phyloP scores from a whole-genome alignment of 2,888 invertebrate genomes.

The Lumbricus terrestris region DNA sequence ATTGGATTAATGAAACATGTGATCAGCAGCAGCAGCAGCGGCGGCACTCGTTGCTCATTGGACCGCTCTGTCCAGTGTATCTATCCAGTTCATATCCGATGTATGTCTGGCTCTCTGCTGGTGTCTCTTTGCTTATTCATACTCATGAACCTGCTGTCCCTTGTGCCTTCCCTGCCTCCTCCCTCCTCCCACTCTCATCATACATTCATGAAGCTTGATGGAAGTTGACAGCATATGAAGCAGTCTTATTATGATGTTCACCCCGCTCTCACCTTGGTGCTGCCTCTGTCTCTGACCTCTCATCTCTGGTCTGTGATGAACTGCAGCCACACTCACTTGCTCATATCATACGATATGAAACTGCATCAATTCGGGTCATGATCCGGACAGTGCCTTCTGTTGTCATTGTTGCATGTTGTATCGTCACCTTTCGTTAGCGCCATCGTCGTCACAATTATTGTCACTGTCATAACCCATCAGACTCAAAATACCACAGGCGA shows the following conservation, averaged over 20 bases:
- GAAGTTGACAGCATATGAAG: slow-evolving; percentile 3
- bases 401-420: background rate
- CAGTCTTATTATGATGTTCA: background rate
- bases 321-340: no score
- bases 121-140: background rate
- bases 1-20: slow-evolving; percentile 3
- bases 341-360: background rate
- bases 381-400: background rate
- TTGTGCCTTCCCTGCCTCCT: background rate
- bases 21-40: background rate
- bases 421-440: background rate
- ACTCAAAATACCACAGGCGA: background rate
- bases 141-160: background rate
- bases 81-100: background rate
- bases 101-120: background rate
- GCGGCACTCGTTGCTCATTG: background rate
- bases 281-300: background rate
- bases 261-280: background rate
- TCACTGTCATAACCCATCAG: background rate
- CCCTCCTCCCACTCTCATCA: background rate
- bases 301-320: background rate
- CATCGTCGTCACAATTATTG: background rate
- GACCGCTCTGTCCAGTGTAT: background rate
- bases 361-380: background rate
- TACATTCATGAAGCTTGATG: background rate